A percentile compares a stretch with the other conserved stretches of the same genome.
Conservation (phyloP, 2,113 vertebrate genomes). For the Pelmatolapia mariae region DNA sequence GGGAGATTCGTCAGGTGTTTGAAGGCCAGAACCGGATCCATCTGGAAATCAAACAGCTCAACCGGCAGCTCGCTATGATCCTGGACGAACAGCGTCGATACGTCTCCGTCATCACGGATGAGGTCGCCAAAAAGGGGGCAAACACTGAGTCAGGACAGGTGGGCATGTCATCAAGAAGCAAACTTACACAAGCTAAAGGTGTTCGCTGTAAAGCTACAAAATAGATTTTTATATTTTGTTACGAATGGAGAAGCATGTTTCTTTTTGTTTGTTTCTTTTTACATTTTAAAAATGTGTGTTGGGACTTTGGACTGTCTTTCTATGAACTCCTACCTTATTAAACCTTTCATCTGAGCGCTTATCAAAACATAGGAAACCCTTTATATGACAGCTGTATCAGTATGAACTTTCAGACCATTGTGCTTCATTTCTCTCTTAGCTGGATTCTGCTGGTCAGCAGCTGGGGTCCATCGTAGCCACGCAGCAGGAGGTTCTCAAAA, state of each 20-base stretch:
- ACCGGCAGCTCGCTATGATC: conserved; percentile 90
- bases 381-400: not conserved
- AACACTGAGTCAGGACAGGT: conserved; percentile 75
- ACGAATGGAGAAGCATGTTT: not conserved
- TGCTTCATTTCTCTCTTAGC: conserved; percentile 49
- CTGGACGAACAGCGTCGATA: conserved; percentile 94
- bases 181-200: not conserved
- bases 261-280: not conserved
- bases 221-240: not conserved
- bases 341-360: not conserved
- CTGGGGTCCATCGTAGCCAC: conserved; percentile 73
- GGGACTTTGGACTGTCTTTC: not conserved
- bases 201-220: not conserved
- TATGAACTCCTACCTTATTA: not conserved
- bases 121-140: conserved; percentile 73
- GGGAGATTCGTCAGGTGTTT: conserved; percentile 92
- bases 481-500: conserved; percentile 87
- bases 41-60: conserved; percentile 94
- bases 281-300: not conserved
- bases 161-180: not conserved
- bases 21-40: conserved; percentile 96
- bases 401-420: not conserved
- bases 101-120: conserved; percentile 81
- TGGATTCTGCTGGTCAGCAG: conserved; percentile 70
- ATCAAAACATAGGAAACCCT: not conserved